Evolutionary conservation across 2,888 invertebrate genomes (phyloP).

Genomic region (Ellobium chinense): DNA sequence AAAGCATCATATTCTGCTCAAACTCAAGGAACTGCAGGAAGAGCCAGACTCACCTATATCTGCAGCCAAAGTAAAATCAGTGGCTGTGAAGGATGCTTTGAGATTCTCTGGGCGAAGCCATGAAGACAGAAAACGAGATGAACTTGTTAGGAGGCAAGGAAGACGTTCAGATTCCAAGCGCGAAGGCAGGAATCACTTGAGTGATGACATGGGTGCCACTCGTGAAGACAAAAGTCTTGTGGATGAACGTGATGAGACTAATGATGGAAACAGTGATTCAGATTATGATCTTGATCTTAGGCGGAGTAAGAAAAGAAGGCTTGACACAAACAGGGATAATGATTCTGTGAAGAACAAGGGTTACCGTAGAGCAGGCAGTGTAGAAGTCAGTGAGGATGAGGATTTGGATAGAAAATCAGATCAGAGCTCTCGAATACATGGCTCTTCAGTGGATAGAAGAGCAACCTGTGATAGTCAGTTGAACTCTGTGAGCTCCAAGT

Average conservation of each 20-base stretch:
- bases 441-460: slow-evolving; percentile 3
- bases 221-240: slow-evolving; percentile 31
- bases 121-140: slow-evolving; percentile 16
- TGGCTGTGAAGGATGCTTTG: slow-evolving; percentile 40
- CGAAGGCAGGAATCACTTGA: slow-evolving; percentile 7
- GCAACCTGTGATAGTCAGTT: slow-evolving; percentile 20
- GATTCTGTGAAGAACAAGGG: slow-evolving; percentile 83
- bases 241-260: slow-evolving; percentile 36
- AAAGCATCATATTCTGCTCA: slow-evolving; percentile 74
- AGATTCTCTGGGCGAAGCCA: slow-evolving; percentile 22
- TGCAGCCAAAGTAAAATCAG: slow-evolving; percentile 33
- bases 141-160: neutral
- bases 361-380: slow-evolving; percentile 87
- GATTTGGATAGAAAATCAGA: slow-evolving; percentile 28
- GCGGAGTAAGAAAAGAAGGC: slow-evolving; percentile 29
- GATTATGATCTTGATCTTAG: slow-evolving; percentile 30
- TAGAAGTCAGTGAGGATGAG: slow-evolving; percentile 31
- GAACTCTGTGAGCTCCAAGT: slow-evolving; percentile 21
- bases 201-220: slow-evolving; percentile 20
- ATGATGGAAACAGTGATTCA: slow-evolving; percentile 38
- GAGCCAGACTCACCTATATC: slow-evolving; percentile 51
- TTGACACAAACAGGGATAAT: slow-evolving; percentile 9
- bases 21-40: slow-evolving; percentile 73
- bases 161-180: slow-evolving; percentile 14
- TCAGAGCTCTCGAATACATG: slow-evolving; percentile 14